A percentile compares a stretch with the other conserved stretches of the same genome.
These are phyloP conservation scores for Acanthacorydalis orientalis DNA, from an alignment of 2,888 invertebrate species.

Conservation along the genomic window DNA sequence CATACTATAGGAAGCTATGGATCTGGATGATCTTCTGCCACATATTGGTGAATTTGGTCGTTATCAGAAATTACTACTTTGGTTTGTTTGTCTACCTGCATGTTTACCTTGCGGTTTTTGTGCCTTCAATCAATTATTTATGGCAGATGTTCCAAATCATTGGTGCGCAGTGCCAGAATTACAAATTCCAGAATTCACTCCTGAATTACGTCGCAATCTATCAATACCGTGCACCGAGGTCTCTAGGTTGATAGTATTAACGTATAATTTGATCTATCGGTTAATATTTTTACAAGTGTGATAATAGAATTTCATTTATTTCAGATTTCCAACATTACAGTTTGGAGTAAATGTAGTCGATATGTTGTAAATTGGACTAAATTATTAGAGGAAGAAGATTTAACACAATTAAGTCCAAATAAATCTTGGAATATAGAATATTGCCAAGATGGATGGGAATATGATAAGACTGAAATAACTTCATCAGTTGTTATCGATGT, in stretches of 20 bases:
- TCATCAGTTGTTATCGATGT: conserved; percentile 79
- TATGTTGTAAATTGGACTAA: conserved; percentile 59
- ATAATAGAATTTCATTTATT: neutral
- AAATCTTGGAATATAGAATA: conserved; percentile 44
- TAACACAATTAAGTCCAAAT: conserved; percentile 22
- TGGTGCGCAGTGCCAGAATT: conserved; percentile 69
- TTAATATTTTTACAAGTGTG: neutral
- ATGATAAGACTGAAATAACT: conserved; percentile 45
- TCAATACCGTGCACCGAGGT: conserved; percentile 37
- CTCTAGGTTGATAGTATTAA: conserved; percentile 4
- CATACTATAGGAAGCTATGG: conserved; percentile 39
- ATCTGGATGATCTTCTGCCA: conserved; percentile 71
- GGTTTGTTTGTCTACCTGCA: conserved; percentile 76
- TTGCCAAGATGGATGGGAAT: conserved; percentile 67
- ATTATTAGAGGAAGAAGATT: conserved; percentile 22
- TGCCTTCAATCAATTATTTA: conserved; percentile 85
- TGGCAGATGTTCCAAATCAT: conserved; percentile 73
- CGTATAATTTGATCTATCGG: neutral
- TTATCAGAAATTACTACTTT: conserved; percentile 71
- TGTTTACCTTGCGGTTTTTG: conserved; percentile 83
- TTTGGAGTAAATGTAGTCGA: conserved; percentile 51
- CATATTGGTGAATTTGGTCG: conserved; percentile 79
- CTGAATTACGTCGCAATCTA: conserved; percentile 39
- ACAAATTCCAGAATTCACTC: conserved; percentile 30
- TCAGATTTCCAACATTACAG: conserved; percentile 5